Evolutionary conservation across 1,140 invertebrate genomes (phyloP).

Genomic region (Wasmannia auropunctata): DNA sequence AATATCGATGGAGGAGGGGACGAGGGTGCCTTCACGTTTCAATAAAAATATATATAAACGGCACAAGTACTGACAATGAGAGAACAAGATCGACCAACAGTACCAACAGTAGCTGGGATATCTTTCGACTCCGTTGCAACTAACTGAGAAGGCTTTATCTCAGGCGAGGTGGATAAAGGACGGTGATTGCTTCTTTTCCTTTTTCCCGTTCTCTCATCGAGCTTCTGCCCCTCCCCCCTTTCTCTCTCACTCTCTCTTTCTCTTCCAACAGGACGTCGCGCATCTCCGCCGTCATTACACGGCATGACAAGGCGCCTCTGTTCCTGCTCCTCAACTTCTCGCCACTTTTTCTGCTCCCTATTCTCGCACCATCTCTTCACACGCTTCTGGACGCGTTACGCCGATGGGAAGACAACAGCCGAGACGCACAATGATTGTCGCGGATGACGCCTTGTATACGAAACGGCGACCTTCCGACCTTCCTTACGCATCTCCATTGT

Average conservation of each 20-base stretch:
- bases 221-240: conserved; percentile 52
- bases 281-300: conserved; percentile 78
- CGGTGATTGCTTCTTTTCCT: conserved; percentile 64
- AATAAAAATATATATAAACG: conserved; percentile 7
- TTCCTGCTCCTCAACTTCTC: conserved; percentile 72
- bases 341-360: conserved; percentile 76
- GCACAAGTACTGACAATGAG: conserved; percentile 19
- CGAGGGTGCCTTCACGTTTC: neutral
- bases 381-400: conserved; percentile 70
- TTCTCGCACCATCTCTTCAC: conserved; percentile 73
- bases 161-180: conserved; percentile 67
- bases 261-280: conserved; percentile 67
- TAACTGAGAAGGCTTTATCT: conserved; percentile 68
- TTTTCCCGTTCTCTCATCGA: conserved; percentile 61
- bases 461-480: conserved; percentile 70
- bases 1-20: neutral
- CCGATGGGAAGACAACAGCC: conserved; percentile 65
- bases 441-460: conserved; percentile 43
- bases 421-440: conserved; percentile 66
- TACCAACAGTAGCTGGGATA: conserved; percentile 72
- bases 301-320: conserved; percentile 80
- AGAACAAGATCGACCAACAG: conserved; percentile 57
- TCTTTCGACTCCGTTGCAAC: conserved; percentile 66
- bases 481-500: conserved; percentile 67
- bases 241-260: conserved; percentile 21